Evolutionary conservation across 2,888 invertebrate species (phyloP), one percentile per base, ranked within the genome.

Genomic region (Podotricha telesiphe): DNA sequence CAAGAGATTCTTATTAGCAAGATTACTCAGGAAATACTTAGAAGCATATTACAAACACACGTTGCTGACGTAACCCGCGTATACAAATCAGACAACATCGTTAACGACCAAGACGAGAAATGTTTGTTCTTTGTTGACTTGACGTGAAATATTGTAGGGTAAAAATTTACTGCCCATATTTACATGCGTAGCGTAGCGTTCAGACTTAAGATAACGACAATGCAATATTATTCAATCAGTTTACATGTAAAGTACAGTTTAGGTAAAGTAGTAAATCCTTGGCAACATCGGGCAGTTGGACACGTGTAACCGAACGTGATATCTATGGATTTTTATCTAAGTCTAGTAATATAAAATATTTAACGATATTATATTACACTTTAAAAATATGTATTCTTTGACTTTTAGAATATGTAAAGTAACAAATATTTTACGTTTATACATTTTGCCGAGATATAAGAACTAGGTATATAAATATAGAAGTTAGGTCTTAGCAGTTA

Each of bases 71-170:
- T 56, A 40, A 59, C 40, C 19, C 56, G 56, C 45, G 34, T 65
- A 28, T 62, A 67, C 50, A 69, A 67, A 62, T 62, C 69, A 56
- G 62, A 65, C 69, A 71, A 69, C 69, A 71, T 72, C 65, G 67
- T 72, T 69, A 69, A 53, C 69, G 22, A 67, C 67, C 42, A 67
- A 63, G 65, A 62, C 62, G 48, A 48, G 51, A 56, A 72, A 58
- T 68, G 65, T 69, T 72, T 72, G 58, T 62, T 63, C 56, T 66
- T 59, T 63, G 65, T 68, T 68, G 22, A 34, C 40, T 48, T 51
- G 50, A 47, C 63, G 45, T 63, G 56, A 51, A 53, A 56, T 65
- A 63, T 65, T 67, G 45, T 65, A 59, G 47, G 51, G 51, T 51
- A 59, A 42, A 58, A 42, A 58, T 42, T 34, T 53, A 34, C 34